phyloP scores from a whole-genome alignment of 2,888 invertebrate genomes.

The Conistra vaccinii region DNA sequence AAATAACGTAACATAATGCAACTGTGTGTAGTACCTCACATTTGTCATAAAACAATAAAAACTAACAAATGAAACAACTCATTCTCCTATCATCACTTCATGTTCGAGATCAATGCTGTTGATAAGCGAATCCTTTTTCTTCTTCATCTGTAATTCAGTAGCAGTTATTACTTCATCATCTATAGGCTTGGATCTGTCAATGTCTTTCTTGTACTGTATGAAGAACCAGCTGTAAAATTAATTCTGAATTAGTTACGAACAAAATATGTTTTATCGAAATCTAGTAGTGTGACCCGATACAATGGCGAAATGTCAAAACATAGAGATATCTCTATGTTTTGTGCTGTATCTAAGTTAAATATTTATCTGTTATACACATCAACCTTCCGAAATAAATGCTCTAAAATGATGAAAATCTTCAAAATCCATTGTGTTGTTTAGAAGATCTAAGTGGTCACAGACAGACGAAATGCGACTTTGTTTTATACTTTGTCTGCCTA shows the following conservation, averaged over 20 bases:
- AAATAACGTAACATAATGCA: conserved; percentile 12
- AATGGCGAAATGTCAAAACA: neutral
- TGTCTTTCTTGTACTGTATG: conserved; percentile 71
- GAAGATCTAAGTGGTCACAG: too few relatives aligned
- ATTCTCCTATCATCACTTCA: conserved; percentile 59
- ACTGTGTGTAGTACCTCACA: neutral
- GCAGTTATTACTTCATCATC: conserved; percentile 8
- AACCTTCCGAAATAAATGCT: neutral
- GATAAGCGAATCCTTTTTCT: conserved; percentile 54
- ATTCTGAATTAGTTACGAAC: neutral
- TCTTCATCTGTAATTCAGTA: conserved; percentile 41
- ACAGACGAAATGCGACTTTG: too few relatives aligned
- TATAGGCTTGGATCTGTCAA: conserved; percentile 21
- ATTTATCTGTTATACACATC: neutral
- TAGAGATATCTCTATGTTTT: neutral
- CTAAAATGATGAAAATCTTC: neutral
- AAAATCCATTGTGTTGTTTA: too few relatives aligned
- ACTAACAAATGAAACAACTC: conserved; percentile 1
- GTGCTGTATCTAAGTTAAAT: neutral
- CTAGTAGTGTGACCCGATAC: neutral
- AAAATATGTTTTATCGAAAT: neutral
- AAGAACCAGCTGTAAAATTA: conserved; percentile 80
- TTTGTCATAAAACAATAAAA: neutral
- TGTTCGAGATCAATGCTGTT: conserved; percentile 63
- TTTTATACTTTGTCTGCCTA: too few relatives aligned